phyloP scores from a whole-genome alignment of 2,113 vertebrate genomes.

The Choloepus hoffmanni region DNA sequence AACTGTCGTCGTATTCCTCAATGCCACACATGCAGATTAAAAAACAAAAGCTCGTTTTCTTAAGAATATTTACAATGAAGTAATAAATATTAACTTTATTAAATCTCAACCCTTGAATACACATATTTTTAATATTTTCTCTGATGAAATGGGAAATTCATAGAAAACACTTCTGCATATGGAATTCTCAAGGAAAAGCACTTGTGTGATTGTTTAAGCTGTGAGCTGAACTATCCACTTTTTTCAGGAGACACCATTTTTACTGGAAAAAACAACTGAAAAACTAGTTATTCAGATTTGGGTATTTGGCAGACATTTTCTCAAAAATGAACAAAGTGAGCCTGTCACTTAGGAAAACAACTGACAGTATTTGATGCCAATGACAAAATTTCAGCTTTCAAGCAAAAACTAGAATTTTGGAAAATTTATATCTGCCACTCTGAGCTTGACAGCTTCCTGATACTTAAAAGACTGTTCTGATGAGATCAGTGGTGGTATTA shows the following conservation, averaged over 20 bases:
- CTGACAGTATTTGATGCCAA: constrained; percentile 33
- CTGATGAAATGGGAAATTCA: background rate
- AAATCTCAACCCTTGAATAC: background rate
- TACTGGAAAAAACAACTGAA: constrained; percentile 58
- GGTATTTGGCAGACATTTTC: constrained; percentile 58
- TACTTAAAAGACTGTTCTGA: constrained; percentile 24
- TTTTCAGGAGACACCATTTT: background rate
- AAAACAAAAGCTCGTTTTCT: background rate
- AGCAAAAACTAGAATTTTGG: constrained; percentile 69
- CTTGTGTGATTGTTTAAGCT: background rate
- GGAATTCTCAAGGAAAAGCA: background rate
- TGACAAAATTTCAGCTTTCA: constrained; percentile 50
- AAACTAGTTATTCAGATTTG: constrained; percentile 58
- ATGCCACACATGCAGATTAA: background rate
- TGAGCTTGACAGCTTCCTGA: constrained; percentile 52
- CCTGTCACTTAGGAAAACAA: constrained; percentile 66
- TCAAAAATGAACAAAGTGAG: constrained; percentile 57
- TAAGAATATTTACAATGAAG: background rate
- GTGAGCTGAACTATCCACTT: background rate
- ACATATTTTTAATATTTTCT: background rate
- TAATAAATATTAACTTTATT: constrained; percentile 32
- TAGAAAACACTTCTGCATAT: background rate
- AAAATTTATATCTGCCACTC: constrained; percentile 50
- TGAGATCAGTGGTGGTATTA: constrained; percentile 12
- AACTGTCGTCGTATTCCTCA: background rate